phyloP scores from a whole-genome alignment of 2,888 invertebrate species.

The Microplitis deprimator region DNA sequence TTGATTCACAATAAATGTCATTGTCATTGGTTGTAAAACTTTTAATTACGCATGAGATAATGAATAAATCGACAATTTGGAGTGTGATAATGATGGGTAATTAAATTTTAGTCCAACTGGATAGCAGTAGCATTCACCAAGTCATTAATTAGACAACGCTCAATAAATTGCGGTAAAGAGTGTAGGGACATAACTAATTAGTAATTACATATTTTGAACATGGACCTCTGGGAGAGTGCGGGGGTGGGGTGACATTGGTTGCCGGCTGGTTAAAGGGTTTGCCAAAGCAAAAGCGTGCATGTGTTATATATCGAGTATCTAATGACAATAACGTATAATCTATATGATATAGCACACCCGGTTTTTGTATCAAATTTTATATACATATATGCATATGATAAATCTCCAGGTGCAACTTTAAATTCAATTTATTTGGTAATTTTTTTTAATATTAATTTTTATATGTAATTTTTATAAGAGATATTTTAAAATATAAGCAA shows the following conservation, averaged over 20 bases:
- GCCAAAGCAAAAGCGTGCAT: slow-evolving; percentile 20
- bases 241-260: slow-evolving; percentile 19
- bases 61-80: slow-evolving; percentile 15
- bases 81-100: slow-evolving; percentile 25
- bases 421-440: neutral
- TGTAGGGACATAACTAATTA: slow-evolving; percentile 46
- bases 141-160: slow-evolving; percentile 56
- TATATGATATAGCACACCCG: neutral
- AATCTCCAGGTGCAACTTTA: neutral
- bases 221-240: slow-evolving; percentile 8
- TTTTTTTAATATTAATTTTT: neutral
- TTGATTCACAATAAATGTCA: neutral
- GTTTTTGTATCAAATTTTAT: neutral
- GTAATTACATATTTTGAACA: slow-evolving; percentile 50
- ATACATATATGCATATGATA: neutral
- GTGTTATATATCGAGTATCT: neutral
- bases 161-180: slow-evolving; percentile 53
- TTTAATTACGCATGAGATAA: slow-evolving; percentile 25
- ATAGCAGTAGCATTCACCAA: neutral
- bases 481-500: no score
- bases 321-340: neutral
- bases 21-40: neutral
- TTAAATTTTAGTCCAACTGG: slow-evolving; percentile 22
- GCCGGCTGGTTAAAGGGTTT: slow-evolving; percentile 28
- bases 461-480: neutral